Evolutionary conservation across 2,888 invertebrate species (phyloP), one percentile per base, ranked within the genome.

Genomic region (Lagria hirta): DNA sequence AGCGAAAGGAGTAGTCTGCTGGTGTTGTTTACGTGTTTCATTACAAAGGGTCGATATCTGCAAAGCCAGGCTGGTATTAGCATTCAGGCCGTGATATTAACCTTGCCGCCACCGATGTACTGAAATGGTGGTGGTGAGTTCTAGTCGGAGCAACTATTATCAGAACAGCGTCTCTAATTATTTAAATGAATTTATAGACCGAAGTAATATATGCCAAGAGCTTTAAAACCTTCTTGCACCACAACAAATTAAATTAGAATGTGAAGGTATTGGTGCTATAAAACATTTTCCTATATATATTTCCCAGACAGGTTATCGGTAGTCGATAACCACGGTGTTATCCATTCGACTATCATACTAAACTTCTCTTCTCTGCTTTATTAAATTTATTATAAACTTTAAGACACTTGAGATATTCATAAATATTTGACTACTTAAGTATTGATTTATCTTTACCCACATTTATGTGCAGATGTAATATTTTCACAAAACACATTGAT

Each of bases 181-280:
- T 54, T 54, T 49, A 49, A 54, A 54, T 54, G 51, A 51, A 54
- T 54, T 54, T 54, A 50, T 52, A 50, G 50, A 33, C 46, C 41
- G 30, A 28, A 41, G 26, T 33, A 38, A 38, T 38, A 28, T 27
- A 21, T 18, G 12, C 33, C 21, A 33, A 34, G 29, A 26, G 34
- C 40, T 24, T 27, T 22, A 26, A 38, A 20, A n/a, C n/a, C n/a
- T n/a, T n/a, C 28, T 21, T 34, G 38, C 33, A 34, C 33, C 34
- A 34, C 34, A 38, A 24, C 38, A 38, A 40, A 45, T 45, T 45
- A 34, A 33, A 38, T 24, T 29, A 13, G 23, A 21, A 47, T 29
- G 18, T 18, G 22, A n/a, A n/a, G n/a, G n/a, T n/a, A n/a, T n/a
- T n/a, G n/a, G n/a, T n/a, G n/a, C n/a, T n/a, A n/a, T n/a, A n/a